phyloP scores from a whole-genome alignment of 2,113 vertebrate genomes.

The Cavia porcellus region DNA sequence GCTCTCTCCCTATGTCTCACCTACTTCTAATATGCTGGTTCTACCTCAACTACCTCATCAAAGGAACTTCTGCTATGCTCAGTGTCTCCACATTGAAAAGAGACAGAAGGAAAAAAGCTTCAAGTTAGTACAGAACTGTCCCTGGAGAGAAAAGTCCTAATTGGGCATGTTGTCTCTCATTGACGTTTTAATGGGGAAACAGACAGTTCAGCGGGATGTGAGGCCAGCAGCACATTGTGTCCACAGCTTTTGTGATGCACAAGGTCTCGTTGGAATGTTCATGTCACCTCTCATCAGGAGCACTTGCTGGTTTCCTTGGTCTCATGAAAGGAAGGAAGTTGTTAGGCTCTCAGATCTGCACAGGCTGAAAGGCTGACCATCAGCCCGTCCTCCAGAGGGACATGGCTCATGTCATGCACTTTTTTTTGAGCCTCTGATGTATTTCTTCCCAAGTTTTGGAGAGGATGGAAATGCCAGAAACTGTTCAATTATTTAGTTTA shows the following conservation, averaged over 20 bases:
- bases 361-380: neutral
- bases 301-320: neutral
- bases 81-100: neutral
- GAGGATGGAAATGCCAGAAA: neutral
- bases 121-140: neutral
- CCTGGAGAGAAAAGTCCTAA: neutral
- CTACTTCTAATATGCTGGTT: neutral
- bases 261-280: neutral
- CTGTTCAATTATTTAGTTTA: fast-evolving
- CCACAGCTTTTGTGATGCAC: neutral
- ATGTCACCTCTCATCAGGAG: neutral
- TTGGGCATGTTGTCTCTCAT: neutral
- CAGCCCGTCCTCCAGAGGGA: too few relatives aligned
- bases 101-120: neutral
- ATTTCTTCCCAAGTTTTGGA: too few relatives aligned
- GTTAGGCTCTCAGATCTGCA: neutral
- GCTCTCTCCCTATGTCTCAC: neutral
- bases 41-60: neutral
- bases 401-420: fast-evolving
- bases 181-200: neutral
- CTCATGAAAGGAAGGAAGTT: too few relatives aligned
- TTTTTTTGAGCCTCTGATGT: neutral
- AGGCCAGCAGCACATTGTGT: too few relatives aligned
- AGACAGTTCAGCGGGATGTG: fast-evolving
- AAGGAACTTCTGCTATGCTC: neutral